Evolutionary conservation across 2,888 invertebrate species (phyloP).

Genomic region (Hetaerina titia): DNA sequence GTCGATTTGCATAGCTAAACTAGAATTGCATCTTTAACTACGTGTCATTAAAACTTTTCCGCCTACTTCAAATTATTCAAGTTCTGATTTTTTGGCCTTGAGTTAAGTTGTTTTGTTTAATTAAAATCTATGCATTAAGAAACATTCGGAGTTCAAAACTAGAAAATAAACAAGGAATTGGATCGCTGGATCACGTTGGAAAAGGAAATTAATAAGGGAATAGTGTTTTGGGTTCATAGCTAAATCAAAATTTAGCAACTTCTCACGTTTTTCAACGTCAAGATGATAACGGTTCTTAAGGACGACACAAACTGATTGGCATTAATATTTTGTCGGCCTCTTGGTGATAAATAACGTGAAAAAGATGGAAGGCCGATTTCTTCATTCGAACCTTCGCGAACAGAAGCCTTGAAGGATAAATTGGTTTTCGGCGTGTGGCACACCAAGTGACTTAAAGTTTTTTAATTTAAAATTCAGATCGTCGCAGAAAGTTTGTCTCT

Average conservation of each 20-base stretch:
- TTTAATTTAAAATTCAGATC: constrained; percentile 59
- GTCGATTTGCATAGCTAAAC: no score
- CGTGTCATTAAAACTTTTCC: no score
- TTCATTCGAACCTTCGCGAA: neutral
- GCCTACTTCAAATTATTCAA: no score
- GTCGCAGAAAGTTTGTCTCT: neutral
- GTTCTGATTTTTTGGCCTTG: no score
- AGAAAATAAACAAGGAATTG: no score
- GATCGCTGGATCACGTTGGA: no score
- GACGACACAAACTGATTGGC: neutral
- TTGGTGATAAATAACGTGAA: neutral
- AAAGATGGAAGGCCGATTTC: neutral
- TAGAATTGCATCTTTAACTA: no score
- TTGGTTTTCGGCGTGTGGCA: neutral
- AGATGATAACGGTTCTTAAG: neutral
- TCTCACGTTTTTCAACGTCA: neutral
- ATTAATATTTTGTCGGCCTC: neutral
- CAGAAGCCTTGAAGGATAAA: neutral
- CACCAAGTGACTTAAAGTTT: neutral
- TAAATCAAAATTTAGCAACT: neutral
- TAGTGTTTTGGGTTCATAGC: neutral
- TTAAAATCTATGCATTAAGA: no score
- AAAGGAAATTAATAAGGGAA: neutral
- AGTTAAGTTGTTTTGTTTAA: no score
- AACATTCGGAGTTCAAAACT: no score